A percentile compares a stretch with the other conserved stretches of the same genome.
Conservation (phyloP, 30 jellyfish, hydroid and myxozoan species). For the Cassiopea andromeda region DNA sequence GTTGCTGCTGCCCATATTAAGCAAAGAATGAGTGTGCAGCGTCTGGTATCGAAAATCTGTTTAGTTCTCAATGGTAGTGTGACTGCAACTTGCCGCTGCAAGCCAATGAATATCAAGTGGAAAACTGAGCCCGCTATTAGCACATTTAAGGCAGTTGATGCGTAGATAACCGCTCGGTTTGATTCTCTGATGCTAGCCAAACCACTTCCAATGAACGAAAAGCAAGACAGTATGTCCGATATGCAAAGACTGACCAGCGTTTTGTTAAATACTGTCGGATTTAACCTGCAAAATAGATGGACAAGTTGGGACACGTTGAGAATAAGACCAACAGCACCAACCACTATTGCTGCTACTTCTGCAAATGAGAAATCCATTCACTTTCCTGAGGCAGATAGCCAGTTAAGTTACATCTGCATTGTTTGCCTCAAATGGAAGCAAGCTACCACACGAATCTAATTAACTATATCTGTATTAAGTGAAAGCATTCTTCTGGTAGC, state of each 20-base stretch:
- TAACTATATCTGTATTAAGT: too few species aligned
- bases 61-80: neutral
- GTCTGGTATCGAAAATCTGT: neutral
- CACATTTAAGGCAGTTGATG: neutral
- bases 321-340: neutral
- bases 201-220: neutral
- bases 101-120: neutral
- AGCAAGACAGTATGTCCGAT: neutral
- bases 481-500: too few species aligned
- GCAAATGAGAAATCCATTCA: neutral
- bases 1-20: neutral
- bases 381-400: neutral
- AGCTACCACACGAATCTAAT: too few species aligned
- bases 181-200: neutral
- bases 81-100: neutral
- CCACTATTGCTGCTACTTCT: neutral
- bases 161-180: neutral
- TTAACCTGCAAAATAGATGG: neutral
- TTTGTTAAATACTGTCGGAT: neutral
- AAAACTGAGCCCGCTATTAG: neutral
- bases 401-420: neutral
- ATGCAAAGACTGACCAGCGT: conserved; percentile 4
- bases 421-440: neutral
- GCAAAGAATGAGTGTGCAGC: neutral
- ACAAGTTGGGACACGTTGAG: neutral